A percentile compares a stretch with the other conserved stretches of the same genome.
These are phyloP conservation scores for Rotaria socialis DNA, from an alignment of 2,888 invertebrate species.

Conservation along the genomic window DNA sequence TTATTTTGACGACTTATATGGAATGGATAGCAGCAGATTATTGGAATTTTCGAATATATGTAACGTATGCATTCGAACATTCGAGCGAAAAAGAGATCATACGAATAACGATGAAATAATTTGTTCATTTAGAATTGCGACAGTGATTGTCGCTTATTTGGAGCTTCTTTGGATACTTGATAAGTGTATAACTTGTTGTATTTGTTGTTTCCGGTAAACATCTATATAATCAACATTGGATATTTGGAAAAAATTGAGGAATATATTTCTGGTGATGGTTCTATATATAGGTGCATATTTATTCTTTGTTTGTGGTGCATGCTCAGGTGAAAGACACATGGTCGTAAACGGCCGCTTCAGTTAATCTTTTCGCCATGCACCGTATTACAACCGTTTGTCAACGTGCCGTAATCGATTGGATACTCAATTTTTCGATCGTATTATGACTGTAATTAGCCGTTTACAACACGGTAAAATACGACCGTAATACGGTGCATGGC, in stretches of 20 bases:
- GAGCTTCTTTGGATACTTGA: not conserved
- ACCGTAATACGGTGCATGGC: too few relatives aligned
- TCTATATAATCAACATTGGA: not conserved
- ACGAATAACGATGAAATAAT: not conserved
- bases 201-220: not conserved
- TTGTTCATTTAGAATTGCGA: not conserved
- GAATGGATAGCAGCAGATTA: not conserved
- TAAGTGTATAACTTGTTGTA: not conserved
- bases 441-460: too few relatives aligned
- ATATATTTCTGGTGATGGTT: not conserved
- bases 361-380: too few relatives aligned
- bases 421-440: too few relatives aligned
- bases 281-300: not conserved
- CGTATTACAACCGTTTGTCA: too few relatives aligned
- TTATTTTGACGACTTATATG: not conserved
- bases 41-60: not conserved
- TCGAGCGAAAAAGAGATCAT: not conserved
- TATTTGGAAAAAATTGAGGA: not conserved
- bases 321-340: too few relatives aligned
- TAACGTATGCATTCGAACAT: not conserved
- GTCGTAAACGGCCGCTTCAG: too few relatives aligned
- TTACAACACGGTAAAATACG: too few relatives aligned
- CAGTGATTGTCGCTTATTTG: not conserved
- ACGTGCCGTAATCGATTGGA: too few relatives aligned
- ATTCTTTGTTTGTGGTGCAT: not conserved